Percentiles rank a stretch among this genome's conserved stretches.
These are phyloP conservation scores for Nibea coibor DNA, from an alignment of 2,113 vertebrate species.

Conservation along the genomic window DNA sequence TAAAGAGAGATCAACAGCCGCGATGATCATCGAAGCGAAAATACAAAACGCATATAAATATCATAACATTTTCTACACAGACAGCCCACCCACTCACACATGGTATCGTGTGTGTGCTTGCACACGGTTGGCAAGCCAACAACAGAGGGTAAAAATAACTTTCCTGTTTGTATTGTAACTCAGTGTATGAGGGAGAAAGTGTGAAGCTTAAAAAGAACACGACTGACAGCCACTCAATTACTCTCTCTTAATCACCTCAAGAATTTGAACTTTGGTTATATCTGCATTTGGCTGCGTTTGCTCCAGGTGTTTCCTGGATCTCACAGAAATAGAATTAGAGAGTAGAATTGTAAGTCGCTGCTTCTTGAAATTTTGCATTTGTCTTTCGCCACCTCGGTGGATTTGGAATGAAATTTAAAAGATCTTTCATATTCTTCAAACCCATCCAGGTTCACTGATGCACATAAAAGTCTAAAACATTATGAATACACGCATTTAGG, in stretches of 20 bases:
- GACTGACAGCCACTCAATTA: not conserved
- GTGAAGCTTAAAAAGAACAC: not conserved
- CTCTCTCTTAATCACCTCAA: too few relatives aligned
- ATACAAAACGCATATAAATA: slow-evolving; percentile 27
- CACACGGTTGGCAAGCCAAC: slow-evolving; percentile 3
- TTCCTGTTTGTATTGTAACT: not conserved
- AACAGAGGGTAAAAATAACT: not conserved
- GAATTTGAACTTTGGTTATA: too few relatives aligned
- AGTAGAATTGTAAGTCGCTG: not conserved
- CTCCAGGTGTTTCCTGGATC: not conserved
- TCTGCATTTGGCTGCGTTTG: not conserved
- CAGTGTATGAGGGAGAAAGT: not conserved
- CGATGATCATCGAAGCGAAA: slow-evolving; percentile 1
- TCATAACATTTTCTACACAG: not conserved
- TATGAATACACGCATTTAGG: not conserved
- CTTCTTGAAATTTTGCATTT: not conserved
- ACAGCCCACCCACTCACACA: slow-evolving; percentile 32
- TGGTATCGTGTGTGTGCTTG: slow-evolving; percentile 6
- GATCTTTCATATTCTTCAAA: not conserved
- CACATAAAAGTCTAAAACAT: not conserved
- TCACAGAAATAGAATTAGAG: too few relatives aligned
- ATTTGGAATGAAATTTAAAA: not conserved
- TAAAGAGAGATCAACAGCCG: not conserved
- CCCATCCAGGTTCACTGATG: not conserved
- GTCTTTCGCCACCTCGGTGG: not conserved